These are phyloP conservation scores for Chloroceryle aenea DNA, from an alignment of 2,113 vertebrate genomes.

Conservation along the genomic window DNA sequence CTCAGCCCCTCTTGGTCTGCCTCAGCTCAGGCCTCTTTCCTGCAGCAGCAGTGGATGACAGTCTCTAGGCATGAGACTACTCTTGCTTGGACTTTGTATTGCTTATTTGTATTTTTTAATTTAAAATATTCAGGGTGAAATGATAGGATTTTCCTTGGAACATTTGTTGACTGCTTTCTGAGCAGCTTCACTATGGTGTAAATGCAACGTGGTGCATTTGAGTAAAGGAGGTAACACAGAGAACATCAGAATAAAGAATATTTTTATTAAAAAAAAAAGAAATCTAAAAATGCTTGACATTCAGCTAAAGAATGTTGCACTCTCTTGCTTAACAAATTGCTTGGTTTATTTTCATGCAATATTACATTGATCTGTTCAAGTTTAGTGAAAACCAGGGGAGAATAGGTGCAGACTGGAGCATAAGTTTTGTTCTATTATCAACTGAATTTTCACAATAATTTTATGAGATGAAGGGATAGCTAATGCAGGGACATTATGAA, in stretches of 20 bases:
- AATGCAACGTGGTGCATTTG: neutral
- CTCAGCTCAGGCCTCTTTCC: neutral
- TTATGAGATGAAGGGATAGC: neutral
- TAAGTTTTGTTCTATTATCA: neutral
- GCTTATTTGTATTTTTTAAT: neutral
- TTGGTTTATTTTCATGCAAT: constrained; percentile 45
- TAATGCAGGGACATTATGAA: neutral
- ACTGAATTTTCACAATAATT: neutral
- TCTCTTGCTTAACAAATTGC: constrained; percentile 1
- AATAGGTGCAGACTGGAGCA: neutral
- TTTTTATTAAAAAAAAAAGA: constrained; percentile 5
- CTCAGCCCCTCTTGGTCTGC: neutral
- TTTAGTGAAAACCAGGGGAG: neutral
- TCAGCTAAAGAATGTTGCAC: neutral
- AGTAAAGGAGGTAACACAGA: neutral
- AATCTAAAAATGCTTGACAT: neutral
- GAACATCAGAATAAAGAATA: neutral
- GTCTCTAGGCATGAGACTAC: neutral
- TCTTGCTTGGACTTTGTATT: neutral
- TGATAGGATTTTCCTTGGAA: neutral
- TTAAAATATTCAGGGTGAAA: neutral
- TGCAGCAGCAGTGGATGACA: accelerated
- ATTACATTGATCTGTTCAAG: constrained; percentile 30
- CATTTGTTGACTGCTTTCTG: neutral
- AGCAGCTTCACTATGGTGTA: neutral